Evolutionary conservation across 1,140 invertebrate species (phyloP), one percentile per base, ranked within the genome.

Genomic region (Agrilus planipennis): DNA sequence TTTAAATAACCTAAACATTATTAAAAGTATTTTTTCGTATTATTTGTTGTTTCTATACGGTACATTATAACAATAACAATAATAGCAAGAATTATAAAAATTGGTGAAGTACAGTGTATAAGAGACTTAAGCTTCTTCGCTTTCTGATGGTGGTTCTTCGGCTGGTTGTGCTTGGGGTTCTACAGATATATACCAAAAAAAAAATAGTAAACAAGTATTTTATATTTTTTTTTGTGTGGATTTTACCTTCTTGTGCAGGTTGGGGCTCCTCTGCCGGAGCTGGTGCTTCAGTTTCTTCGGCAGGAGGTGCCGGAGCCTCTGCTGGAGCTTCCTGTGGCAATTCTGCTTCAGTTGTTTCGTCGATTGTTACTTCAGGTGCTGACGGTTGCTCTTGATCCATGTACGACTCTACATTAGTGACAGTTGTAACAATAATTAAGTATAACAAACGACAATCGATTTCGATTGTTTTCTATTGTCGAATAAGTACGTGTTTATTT

Each of bases 361-460:
- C 15, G 14, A 4, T n/a, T 39, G 22, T 28, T 9, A 15, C 23
- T 40, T 40, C 39, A 40, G n/a, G n/a, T n/a, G n/a, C n/a, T n/a
- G n/a, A n/a, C n/a, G n/a, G n/a, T n/a, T n/a, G n/a, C n/a, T n/a
- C n/a, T n/a, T n/a, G n/a, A n/a, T n/a, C n/a, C n/a, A n/a, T n/a
- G n/a, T n/a, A n/a, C n/a, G n/a, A n/a, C n/a, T n/a, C n/a, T n/a
- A n/a, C n/a, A n/a, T n/a, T n/a, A n/a, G n/a, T n/a, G n/a, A n/a
- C n/a, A n/a, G n/a, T n/a, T n/a, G n/a, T n/a, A n/a, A n/a, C n/a
- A n/a, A n/a, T n/a, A n/a, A n/a, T n/a, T n/a, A n/a, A n/a, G n/a
- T n/a, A n/a, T n/a, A n/a, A n/a, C n/a, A n/a, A n/a, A n/a, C n/a
- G n/a, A n/a, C n/a, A n/a, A n/a, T n/a, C n/a, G n/a, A n/a, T n/a